Conservation (phyloP, 2,797 vertebrate species). For the Takifugu ocellatus region DNA sequence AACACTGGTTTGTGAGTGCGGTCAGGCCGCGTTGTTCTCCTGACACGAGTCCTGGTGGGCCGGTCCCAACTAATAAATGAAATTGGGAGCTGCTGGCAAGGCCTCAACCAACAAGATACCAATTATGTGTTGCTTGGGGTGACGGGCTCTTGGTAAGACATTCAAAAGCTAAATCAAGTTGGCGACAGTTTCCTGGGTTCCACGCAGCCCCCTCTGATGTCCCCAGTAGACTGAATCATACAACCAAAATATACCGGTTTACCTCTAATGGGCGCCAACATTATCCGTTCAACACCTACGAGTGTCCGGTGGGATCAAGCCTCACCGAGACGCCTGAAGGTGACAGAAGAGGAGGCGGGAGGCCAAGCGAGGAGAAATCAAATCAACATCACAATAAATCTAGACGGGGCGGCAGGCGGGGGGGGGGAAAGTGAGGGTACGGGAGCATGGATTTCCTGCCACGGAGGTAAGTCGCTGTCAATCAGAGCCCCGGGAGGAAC, state of each 20-base stretch:
- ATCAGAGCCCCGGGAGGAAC: slow-evolving; percentile 38
- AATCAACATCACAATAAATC: slow-evolving; percentile 74
- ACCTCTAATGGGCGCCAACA: no score
- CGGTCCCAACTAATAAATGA: no score
- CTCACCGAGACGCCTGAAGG: slow-evolving; percentile 34
- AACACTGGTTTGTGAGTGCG: not conserved
- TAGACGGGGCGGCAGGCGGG: slow-evolving; percentile 50
- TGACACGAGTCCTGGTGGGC: slow-evolving; percentile 6
- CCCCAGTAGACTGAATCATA: not conserved
- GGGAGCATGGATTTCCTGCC: slow-evolving; percentile 72
- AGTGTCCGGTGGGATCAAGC: not conserved
- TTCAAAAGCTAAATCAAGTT: not conserved
- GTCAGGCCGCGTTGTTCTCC: not conserved
- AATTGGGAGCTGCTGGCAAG: not conserved
- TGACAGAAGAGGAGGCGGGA: slow-evolving; percentile 31
- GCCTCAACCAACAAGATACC: not conserved
- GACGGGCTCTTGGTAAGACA: not conserved
- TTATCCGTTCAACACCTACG: no score
- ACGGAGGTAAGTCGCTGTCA: slow-evolving; percentile 60
- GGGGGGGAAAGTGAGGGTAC: slow-evolving; percentile 63
- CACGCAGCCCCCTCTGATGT: no score
- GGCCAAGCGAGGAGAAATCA: slow-evolving; percentile 58
- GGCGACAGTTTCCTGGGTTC: not conserved
- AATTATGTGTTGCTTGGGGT: not conserved
- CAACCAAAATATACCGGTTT: no score